Conservation (phyloP, 2,113 vertebrate species). For the Bos indicus region DNA sequence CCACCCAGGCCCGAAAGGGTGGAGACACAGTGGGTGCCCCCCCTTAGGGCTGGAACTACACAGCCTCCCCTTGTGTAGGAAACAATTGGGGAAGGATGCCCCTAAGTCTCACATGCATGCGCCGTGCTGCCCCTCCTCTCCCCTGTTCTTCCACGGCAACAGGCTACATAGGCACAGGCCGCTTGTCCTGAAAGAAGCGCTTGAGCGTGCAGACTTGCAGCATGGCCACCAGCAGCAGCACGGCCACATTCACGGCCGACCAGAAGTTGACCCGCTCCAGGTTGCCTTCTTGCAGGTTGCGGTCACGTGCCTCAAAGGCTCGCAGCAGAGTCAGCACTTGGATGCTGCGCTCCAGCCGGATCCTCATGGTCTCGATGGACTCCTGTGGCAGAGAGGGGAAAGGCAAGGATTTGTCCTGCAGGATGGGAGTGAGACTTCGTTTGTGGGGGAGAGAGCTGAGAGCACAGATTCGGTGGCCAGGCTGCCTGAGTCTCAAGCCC, state of each 20-base stretch:
- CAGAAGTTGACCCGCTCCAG: slow-evolving; percentile 90
- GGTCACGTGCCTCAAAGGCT: slow-evolving; percentile 89
- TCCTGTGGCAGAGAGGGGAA: slow-evolving; percentile 78
- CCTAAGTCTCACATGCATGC: neutral
- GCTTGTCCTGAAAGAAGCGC: slow-evolving; percentile 89
- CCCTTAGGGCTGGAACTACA: neutral
- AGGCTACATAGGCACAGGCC: slow-evolving; percentile 82
- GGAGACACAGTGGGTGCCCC: neutral
- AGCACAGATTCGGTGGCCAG: neutral
- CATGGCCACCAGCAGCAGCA: slow-evolving; percentile 86
- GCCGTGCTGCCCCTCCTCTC: neutral
- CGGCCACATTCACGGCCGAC: slow-evolving; percentile 86
- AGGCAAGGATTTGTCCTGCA: neutral
- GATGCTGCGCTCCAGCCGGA: slow-evolving; percentile 86
- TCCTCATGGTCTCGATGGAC: slow-evolving; percentile 87
- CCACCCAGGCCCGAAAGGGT: neutral
- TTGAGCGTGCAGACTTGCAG: slow-evolving; percentile 90
- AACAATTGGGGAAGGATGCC: neutral
- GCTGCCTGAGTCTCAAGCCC: neutral
- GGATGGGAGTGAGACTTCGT: neutral
- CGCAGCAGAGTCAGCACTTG: slow-evolving; percentile 88
- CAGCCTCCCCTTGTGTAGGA: neutral
- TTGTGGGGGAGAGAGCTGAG: neutral
- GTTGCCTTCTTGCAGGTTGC: slow-evolving; percentile 91
- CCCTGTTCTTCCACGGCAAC: too few species aligned